phyloP scores from a whole-genome alignment of 2,888 invertebrate species.

The Gasteruption jaculator region DNA sequence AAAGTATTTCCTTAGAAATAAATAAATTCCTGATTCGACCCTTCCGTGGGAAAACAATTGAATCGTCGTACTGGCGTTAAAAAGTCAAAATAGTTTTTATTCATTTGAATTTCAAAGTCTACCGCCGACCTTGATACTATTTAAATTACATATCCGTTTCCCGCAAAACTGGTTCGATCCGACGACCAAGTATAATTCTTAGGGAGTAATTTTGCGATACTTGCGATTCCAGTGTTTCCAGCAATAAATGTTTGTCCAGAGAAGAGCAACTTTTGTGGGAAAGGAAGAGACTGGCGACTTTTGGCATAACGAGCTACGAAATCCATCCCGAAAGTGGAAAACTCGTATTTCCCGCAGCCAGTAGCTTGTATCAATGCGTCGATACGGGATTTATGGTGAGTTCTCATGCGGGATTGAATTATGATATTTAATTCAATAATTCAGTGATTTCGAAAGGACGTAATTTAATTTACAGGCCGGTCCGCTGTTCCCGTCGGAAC shows the following conservation, averaged over 20 bases:
- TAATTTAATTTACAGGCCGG: conserved; percentile 52
- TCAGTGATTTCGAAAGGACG: neutral
- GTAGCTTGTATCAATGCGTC: conserved; percentile 80
- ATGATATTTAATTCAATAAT: conserved; percentile 1
- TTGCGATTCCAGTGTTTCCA: conserved; percentile 47
- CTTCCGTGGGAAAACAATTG: too few species aligned
- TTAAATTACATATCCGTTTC: neutral
- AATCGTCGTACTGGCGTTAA: too few species aligned
- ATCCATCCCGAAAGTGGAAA: conserved; percentile 76
- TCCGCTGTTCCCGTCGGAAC: conserved; percentile 65
- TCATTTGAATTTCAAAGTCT: too few species aligned
- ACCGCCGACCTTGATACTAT: neutral
- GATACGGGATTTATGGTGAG: conserved; percentile 69
- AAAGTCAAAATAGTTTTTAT: too few species aligned
- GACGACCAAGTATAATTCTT: too few species aligned
- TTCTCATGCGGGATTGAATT: conserved; percentile 19
- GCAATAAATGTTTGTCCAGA: conserved; percentile 65
- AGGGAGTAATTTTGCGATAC: neutral
- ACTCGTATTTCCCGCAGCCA: conserved; percentile 87
- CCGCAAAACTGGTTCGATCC: too few species aligned
- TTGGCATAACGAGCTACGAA: conserved; percentile 93
- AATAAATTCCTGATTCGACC: too few species aligned
- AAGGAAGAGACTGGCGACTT: conserved; percentile 83
- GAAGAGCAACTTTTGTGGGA: conserved; percentile 92
- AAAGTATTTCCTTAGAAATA: too few species aligned